Conservation (phyloP, 2,113 vertebrate species). For the Anoplopoma fimbria region DNA sequence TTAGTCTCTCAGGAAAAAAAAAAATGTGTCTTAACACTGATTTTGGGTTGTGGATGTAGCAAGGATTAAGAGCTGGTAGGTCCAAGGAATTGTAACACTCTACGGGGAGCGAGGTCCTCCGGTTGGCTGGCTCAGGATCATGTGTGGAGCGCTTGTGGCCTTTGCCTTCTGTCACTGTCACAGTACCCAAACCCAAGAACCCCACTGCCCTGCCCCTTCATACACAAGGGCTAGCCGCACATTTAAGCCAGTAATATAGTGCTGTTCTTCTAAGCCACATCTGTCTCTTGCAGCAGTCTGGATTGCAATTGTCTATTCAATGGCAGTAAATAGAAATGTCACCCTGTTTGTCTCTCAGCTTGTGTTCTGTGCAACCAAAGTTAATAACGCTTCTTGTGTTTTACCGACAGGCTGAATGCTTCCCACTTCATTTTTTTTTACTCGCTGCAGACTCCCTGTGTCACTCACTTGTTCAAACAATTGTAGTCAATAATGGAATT, state of each 20-base stretch:
- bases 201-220: neutral
- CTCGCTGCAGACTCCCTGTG: constrained; percentile 12
- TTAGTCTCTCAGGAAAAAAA: constrained; percentile 26
- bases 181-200: neutral
- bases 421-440: constrained; percentile 45
- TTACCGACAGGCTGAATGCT: constrained; percentile 34
- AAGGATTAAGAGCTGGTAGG: constrained; percentile 52
- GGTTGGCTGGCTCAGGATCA: constrained; percentile 53
- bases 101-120: constrained; percentile 48
- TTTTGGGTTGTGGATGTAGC: constrained; percentile 35
- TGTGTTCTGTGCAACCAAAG: constrained; percentile 30
- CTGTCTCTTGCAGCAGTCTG: constrained; percentile 25
- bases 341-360: constrained; percentile 28
- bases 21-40: neutral
- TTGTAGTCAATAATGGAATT: constrained; percentile 20
- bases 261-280: neutral
- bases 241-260: neutral
- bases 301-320: constrained; percentile 27
- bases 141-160: constrained; percentile 59
- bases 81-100: constrained; percentile 62
- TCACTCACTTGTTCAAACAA: constrained; percentile 51
- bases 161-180: constrained; percentile 64
- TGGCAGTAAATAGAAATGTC: constrained; percentile 29
- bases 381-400: constrained; percentile 34
- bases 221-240: neutral